These are phyloP conservation scores for Notodromas monacha DNA, from an alignment of 2,888 invertebrate species.

Conservation along the genomic window DNA sequence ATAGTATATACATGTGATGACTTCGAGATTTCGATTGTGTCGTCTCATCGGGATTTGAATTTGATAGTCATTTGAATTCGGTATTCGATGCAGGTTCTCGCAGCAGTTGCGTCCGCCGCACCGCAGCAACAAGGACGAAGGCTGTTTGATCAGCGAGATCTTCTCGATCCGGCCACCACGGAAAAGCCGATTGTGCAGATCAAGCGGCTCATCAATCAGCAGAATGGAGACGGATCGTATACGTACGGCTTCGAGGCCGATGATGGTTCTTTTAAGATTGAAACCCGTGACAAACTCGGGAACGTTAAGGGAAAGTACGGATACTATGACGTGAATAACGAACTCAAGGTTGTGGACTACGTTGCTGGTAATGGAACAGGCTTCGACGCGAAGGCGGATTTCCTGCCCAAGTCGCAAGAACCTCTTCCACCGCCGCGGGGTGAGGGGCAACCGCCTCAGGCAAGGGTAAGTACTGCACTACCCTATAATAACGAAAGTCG, in stretches of 20 bases:
- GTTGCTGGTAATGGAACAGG: conserved; percentile 9
- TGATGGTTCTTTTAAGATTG: conserved; percentile 8
- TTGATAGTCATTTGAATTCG: too few relatives aligned
- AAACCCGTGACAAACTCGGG: conserved; percentile 8
- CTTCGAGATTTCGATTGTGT: too few relatives aligned
- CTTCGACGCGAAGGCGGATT: conserved; percentile 8
- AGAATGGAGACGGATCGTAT: conserved; percentile 8
- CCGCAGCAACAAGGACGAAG: too few relatives aligned
- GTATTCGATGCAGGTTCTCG: too few relatives aligned
- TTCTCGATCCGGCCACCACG: too few relatives aligned
- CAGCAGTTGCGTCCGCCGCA: too few relatives aligned
- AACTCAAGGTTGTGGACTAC: conserved; percentile 9
- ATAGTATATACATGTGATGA: too few relatives aligned
- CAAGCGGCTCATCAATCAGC: conserved; percentile 8
- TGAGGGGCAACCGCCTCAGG: not conserved
- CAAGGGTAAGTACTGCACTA: too few relatives aligned
- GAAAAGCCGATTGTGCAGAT: too few relatives aligned
- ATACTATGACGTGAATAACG: conserved; percentile 9
- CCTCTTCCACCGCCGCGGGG: conserved; percentile 7
- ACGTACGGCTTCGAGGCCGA: conserved; percentile 8
- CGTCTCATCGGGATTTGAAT: too few relatives aligned
- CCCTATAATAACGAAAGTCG: too few relatives aligned
- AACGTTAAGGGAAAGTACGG: conserved; percentile 10
- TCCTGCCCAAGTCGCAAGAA: conserved; percentile 8
- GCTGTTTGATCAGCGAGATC: too few relatives aligned